These are phyloP conservation scores for Agrenia bidenticulata DNA, from an alignment of 2,888 invertebrate genomes.

Conservation along the genomic window DNA sequence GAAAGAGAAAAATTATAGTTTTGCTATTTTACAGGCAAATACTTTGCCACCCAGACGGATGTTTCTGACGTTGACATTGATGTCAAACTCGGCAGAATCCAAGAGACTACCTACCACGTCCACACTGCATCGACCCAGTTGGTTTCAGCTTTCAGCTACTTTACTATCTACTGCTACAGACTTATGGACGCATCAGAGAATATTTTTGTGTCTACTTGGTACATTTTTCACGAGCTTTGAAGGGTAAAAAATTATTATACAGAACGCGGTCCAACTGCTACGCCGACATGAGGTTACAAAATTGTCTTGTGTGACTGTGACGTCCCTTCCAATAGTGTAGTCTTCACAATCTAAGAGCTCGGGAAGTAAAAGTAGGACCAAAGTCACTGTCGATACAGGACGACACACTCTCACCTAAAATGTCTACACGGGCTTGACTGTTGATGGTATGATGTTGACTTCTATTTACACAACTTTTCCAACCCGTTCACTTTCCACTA, in stretches of 20 bases:
- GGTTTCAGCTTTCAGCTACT: not conserved
- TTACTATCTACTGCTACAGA: not conserved
- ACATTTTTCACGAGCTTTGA: not conserved
- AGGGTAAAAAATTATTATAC: not conserved
- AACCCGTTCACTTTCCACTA: constrained; percentile 1
- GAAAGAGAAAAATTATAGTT: no score
- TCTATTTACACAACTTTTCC: not conserved
- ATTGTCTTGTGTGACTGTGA: no score
- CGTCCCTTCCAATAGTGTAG: no score
- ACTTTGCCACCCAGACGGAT: not conserved
- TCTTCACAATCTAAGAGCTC: no score
- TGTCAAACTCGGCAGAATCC: not conserved
- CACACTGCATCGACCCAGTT: not conserved
- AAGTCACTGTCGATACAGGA: constrained; percentile 2
- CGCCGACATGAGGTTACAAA: no score
- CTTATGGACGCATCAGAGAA: not conserved
- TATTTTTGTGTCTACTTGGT: not conserved
- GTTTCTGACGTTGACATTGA: constrained; percentile 7
- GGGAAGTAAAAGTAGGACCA: no score
- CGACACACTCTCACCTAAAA: constrained; percentile 1
- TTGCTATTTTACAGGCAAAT: no score
- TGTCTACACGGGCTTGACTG: not conserved
- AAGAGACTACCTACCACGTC: not conserved
- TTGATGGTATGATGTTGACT: no score
- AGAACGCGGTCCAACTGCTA: no score